These are phyloP conservation scores for Pelvicachromis taeniatus DNA, from an alignment of 2,113 vertebrate genomes.

Conservation along the genomic window DNA sequence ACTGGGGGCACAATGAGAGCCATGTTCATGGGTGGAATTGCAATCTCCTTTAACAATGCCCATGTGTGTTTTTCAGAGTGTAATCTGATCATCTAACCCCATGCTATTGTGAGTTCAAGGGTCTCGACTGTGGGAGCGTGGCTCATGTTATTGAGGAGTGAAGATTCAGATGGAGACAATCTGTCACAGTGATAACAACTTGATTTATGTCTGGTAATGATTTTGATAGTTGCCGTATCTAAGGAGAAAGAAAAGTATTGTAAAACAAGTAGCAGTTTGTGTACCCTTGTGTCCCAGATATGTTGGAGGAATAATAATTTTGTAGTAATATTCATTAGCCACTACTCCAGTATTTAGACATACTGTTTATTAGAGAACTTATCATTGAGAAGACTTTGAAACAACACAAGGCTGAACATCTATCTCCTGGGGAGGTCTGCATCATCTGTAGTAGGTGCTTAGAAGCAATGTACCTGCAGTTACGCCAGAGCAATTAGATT, in stretches of 20 bases:
- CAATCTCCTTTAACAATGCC: conserved; percentile 54
- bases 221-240: conserved; percentile 1
- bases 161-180: conserved; percentile 22
- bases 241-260: background rate
- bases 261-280: background rate
- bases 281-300: background rate
- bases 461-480: conserved; percentile 1
- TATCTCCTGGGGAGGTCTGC: background rate
- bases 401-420: background rate
- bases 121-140: conserved; percentile 49
- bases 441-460: background rate
- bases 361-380: background rate
- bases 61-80: conserved; percentile 54
- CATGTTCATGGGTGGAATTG: conserved; percentile 54
- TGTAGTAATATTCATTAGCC: background rate
- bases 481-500: conserved; percentile 51
- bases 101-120: conserved; percentile 47
- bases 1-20: conserved; percentile 32
- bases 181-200: conserved; percentile 6
- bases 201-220: background rate
- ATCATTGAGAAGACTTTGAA: background rate
- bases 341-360: background rate
- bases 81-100: conserved; percentile 62
- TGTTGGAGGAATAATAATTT: background rate
- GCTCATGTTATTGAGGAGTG: conserved; percentile 28